A percentile compares a stretch with the other conserved stretches of the same genome.
Conservation (phyloP, 2,888 invertebrate genomes). For the Ellobium chinense region DNA sequence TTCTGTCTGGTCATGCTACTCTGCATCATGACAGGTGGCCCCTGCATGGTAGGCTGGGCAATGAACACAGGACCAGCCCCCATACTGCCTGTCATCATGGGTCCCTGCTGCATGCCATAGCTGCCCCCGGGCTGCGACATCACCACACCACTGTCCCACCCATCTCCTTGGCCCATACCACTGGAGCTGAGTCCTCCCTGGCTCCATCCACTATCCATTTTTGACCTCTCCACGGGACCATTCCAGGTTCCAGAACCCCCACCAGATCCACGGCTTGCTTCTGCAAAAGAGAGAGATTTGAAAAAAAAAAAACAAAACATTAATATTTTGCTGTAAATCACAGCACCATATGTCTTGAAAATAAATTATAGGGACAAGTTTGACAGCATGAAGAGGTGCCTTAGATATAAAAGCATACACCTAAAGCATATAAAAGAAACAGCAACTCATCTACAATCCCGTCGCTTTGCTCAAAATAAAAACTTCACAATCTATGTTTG, state of each 20-base stretch:
- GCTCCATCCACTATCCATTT: constrained; percentile 50
- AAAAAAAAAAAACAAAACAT: too few species aligned
- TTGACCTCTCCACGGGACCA: constrained; percentile 43
- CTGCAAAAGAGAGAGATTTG: constrained; percentile 2
- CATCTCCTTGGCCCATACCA: constrained; percentile 50
- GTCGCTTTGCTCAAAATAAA: too few species aligned
- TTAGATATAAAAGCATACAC: too few species aligned
- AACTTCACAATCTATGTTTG: too few species aligned
- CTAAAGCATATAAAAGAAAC: too few species aligned
- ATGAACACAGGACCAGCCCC: constrained; percentile 36
- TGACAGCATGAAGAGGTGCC: too few species aligned
- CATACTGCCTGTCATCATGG: constrained; percentile 33
- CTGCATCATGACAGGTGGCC: constrained; percentile 33
- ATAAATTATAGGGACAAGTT: too few species aligned
- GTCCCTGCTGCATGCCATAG: constrained; percentile 36
- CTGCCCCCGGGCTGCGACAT: constrained; percentile 35
- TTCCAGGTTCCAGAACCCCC: constrained; percentile 49
- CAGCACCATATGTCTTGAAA: too few species aligned
- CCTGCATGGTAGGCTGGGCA: constrained; percentile 38
- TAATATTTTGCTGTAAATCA: too few species aligned
- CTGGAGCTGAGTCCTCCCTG: constrained; percentile 42
- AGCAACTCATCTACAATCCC: too few species aligned
- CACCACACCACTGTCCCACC: constrained; percentile 42
- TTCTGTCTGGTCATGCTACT: constrained; percentile 38
- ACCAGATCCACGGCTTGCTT: constrained; percentile 29